These are phyloP conservation scores for Danio aesculapii DNA, from an alignment of 2,797 vertebrate species.

Conservation along the genomic window DNA sequence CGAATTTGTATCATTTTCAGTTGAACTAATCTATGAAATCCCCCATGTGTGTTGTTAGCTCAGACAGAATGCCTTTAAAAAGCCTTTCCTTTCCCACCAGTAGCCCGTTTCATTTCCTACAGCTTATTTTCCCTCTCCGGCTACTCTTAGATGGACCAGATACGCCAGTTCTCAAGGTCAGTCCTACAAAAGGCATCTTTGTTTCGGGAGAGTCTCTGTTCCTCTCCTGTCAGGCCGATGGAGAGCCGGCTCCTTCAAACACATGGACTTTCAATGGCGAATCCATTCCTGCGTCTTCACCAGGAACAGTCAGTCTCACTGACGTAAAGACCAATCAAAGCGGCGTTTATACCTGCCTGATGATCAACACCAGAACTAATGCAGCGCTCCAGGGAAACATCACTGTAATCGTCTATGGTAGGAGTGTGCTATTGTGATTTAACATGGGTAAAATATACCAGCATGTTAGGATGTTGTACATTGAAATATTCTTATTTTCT, in stretches of 20 bases:
- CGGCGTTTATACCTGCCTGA: conserved; percentile 80
- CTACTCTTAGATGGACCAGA: conserved; percentile 84
- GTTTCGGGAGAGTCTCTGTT: conserved; percentile 68
- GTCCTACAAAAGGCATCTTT: conserved; percentile 67
- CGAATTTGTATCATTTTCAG: no score
- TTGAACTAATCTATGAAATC: no score
- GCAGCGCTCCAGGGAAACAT: conserved; percentile 60
- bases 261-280: conserved; percentile 76
- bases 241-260: conserved; percentile 73
- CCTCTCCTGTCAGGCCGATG: conserved; percentile 77
- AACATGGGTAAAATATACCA: neutral
- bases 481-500: conserved; percentile 3
- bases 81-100: neutral
- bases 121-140: conserved; percentile 12
- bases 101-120: conserved; percentile 8
- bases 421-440: conserved; percentile 15
- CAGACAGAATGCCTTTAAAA: no score
- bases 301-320: conserved; percentile 72
- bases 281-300: conserved; percentile 56
- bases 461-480: neutral
- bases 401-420: conserved; percentile 77
- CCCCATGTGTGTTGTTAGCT: no score
- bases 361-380: conserved; percentile 71
- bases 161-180: conserved; percentile 65
- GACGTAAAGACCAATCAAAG: conserved; percentile 73